Conservation (phyloP, 2,797 vertebrate species). For the Mycteria americana region DNA sequence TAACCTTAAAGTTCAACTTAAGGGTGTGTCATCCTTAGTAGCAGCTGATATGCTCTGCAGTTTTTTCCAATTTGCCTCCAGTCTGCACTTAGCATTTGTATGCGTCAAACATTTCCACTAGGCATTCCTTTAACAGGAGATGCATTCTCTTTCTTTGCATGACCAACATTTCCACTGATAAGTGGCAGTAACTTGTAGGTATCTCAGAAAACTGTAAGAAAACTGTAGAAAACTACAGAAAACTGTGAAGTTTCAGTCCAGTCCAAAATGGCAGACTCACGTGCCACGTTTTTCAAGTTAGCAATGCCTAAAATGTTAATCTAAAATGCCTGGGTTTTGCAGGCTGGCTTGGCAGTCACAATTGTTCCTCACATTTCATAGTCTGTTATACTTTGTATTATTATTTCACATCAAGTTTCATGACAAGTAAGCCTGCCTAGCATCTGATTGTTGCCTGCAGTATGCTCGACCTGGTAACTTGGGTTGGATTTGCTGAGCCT, state of each 20-base stretch:
- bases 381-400: not conserved
- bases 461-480: not conserved
- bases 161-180: not conserved
- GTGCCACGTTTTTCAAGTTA: not conserved
- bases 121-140: not conserved
- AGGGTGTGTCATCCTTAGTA: not conserved
- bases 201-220: too few species aligned
- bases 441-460: not conserved
- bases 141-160: not conserved
- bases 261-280: fast-evolving
- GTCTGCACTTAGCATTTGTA: not conserved
- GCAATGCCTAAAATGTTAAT: not conserved
- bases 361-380: not conserved
- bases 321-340: not conserved
- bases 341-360: not conserved
- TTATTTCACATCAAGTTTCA: not conserved
- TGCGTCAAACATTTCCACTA: not conserved
- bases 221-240: too few species aligned
- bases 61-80: not conserved
- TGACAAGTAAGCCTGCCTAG: not conserved
- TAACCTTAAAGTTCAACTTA: not conserved
- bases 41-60: not conserved
- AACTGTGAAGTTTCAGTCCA: not conserved
- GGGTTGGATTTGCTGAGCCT: not conserved
- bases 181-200: not conserved